Conservation (phyloP, 2,113 vertebrate species). For the human region GRCh38 chr3:88410001-88410500, state of each 20-base stretch:
- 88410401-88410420: background rate
- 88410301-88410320: background rate
- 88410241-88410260: background rate
- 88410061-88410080: background rate
- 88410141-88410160: background rate
- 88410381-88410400: background rate
- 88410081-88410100: slow-evolving; percentile 18
- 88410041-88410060: slow-evolving; percentile 57
- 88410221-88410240: slow-evolving; percentile 13
- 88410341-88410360: background rate
- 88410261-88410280: background rate
- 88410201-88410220: background rate
- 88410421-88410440: background rate
- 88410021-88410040: slow-evolving; percentile 43
- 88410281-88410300: background rate
- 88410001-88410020: slow-evolving; percentile 9
- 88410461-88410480: background rate
- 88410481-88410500: background rate
- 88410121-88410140: background rate
- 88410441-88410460: background rate
- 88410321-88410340: background rate
- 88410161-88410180: background rate
- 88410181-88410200: background rate
- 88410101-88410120: slow-evolving; percentile 6
- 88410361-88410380: background rate